Percentiles rank a stretch among this genome's conserved stretches.
Evolutionary conservation across 2,113 vertebrate genomes (phyloP).

Genomic region (Colius striatus): DNA sequence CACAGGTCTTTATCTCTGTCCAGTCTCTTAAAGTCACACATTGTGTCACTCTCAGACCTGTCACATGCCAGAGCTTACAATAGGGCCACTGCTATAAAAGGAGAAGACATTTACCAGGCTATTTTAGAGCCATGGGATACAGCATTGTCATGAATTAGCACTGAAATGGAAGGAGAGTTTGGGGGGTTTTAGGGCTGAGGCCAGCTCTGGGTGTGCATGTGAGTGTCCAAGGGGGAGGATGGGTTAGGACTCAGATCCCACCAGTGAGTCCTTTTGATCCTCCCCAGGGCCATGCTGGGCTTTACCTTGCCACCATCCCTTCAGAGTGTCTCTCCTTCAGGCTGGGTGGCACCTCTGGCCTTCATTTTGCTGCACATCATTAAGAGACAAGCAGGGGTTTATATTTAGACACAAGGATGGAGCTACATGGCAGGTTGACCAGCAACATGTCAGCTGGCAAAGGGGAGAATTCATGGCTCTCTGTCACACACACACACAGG

Average conservation of each 20-base stretch:
- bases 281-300: not conserved
- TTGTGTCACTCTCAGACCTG: constrained; percentile 58
- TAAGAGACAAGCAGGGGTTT: not conserved
- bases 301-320: not conserved
- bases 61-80: constrained; percentile 75
- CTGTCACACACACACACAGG: not conserved
- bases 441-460: fast-evolving
- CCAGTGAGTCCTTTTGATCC: not conserved
- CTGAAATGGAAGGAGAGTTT: constrained; percentile 13
- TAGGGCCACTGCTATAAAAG: constrained; percentile 88
- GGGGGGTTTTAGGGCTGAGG: not conserved
- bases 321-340: not conserved
- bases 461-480: fast-evolving
- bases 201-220: not conserved
- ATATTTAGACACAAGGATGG: not conserved
- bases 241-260: not conserved
- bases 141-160: constrained; percentile 60
- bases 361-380: not conserved
- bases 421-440: not conserved
- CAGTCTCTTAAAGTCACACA: constrained; percentile 58
- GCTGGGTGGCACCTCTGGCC: not conserved
- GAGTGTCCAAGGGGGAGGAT: not conserved
- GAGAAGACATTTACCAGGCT: constrained; percentile 80
- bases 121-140: constrained; percentile 84
- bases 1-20: constrained; percentile 79